Evolutionary conservation across 2,113 vertebrate species (phyloP), one percentile per base, ranked within the genome.

Genomic region (Balaeniceps rex): DNA sequence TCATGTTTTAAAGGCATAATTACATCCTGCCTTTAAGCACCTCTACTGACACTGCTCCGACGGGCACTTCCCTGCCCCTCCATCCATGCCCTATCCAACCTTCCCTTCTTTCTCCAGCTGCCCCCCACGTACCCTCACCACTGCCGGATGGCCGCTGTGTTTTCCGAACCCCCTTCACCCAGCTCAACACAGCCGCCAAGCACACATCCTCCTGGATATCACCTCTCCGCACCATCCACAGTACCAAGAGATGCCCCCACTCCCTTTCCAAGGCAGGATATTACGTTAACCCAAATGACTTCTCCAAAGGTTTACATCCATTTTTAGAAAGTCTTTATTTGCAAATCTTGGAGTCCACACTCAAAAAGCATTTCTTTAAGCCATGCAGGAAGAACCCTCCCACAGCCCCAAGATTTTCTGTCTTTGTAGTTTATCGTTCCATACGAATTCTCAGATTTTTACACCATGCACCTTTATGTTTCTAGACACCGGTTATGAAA

Each of bases 51-150:
- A 2, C 87, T n/a, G 63, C 85, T 58, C 74, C 11, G 21, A 31
- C 3, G 26, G 2, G 40, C 0, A 0, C 19, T 15, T 49, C 55
- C 76, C 24, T 7, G 6, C 24, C 18, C 49, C 29, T 74, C 46
- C 31, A 63, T 5, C 55, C 75, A 8, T 1, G 15, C 22, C 52
- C 68, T 36, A 17, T 15, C 24, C 80, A 8, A 4, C 3, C 10
- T 22, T 33, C 46, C 29, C 54, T 31, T 25, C 36, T 4, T 18
- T 22, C 72, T 54, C 72, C 76, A 47, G 49, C 58, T 58, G 46
- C 8, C 21, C 66, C 29, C 19, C 4, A 2, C 2, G 0, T 10
- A 9, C 36, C 25, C 46, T 47, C 34, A 26, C 22, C 71, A 22
- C 9, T 4, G 14, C 1, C 12, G 0, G 23, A 16, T 0, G 10